Base-by-base conservation (phyloP, 2,113 vertebrate species). In the Eolophus roseicapilla region DNA sequence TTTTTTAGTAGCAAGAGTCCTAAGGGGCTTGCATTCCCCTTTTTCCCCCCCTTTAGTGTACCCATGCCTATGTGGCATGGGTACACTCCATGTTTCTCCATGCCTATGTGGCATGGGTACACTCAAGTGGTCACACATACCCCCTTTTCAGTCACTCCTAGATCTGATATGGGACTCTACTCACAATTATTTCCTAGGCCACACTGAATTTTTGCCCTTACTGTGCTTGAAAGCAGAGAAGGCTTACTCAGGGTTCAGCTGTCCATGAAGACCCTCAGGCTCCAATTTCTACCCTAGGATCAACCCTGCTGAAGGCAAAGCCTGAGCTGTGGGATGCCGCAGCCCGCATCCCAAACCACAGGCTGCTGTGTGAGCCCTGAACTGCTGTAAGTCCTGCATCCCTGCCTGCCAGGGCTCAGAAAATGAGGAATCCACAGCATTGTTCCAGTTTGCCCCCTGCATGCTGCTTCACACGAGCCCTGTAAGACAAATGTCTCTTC, bases 341-440 rank as follows among this genome's bases (percentile, higher is more conserved):
- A 77, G 17, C 13, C 23, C 12, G 6, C 23, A 75, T 0, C 21
- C 44, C 49, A 77, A 63, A 11, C 14, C 2, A 0, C 52, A 23
- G 46, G 46, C 23, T 83, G 41, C 77, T 67, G 10, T 4, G 6
- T 35, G 67, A 90, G 44, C 33, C 25, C 41, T 57, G 41, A 94
- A 39, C 10, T n/a, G 28, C 55, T 88, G 11, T 0, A 6, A 31
- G 11, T 41, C 33, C 65, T 43, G 7, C 20, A 59, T 14, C 43
- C 65, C 65, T 77, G 44, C 24, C 46, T 24, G 11, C 28, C 28
- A 55, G 43, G 4, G 21, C 60, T 31, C 43, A 50, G 31, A 44
- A 89, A 82, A 78, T 17, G 31, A 74, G 37, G 25, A 70, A 69
- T 37, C 14, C 41, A 64, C 39, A 76, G 35, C 35, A 29, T 23